Percentiles rank a stretch among this genome's conserved stretches.
Evolutionary conservation across 2,888 invertebrate species (phyloP).

Genomic region (Lasius platythorax): DNA sequence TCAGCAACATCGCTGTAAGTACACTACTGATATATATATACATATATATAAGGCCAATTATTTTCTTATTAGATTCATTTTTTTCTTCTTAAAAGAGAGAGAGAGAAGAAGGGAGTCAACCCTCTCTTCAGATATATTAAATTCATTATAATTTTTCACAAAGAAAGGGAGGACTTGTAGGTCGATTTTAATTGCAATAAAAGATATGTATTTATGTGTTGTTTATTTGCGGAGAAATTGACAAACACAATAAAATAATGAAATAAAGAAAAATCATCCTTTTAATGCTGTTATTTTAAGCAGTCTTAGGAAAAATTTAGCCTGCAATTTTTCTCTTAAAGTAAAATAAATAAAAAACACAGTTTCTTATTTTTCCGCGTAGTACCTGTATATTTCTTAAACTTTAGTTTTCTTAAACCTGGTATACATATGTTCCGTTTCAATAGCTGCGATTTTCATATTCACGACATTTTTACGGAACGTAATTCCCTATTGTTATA

Average conservation of each 20-base stretch:
- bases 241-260: background rate
- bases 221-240: background rate
- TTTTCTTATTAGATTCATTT: constrained; percentile 37
- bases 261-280: background rate
- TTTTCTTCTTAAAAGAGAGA: background rate
- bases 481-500: background rate
- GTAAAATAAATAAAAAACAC: background rate
- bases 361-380: background rate
- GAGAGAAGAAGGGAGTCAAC: background rate
- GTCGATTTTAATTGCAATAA: background rate
- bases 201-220: background rate
- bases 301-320: background rate
- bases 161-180: background rate
- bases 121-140: background rate
- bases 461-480: background rate
- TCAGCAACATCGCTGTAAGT: constrained; percentile 19
- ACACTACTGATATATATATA: background rate
- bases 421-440: background rate
- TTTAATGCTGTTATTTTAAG: background rate
- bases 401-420: background rate
- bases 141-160: background rate
- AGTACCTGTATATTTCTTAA: background rate
- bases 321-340: background rate
- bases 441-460: background rate
- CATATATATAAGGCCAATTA: constrained; percentile 8